Conservation (phyloP, 2,113 vertebrate genomes). For the Nanorana parkeri region DNA sequence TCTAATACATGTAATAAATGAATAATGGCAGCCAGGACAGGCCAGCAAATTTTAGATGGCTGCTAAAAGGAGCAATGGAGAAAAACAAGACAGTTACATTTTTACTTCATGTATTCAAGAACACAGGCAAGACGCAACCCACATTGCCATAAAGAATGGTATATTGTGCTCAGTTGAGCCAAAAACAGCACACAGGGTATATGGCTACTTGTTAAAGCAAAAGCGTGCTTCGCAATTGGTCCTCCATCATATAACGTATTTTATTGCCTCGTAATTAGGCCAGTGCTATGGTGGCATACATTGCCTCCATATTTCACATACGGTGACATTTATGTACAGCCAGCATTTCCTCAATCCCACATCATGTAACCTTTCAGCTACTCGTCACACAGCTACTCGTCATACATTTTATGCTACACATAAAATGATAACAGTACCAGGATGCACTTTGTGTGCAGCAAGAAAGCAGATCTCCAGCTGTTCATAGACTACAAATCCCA, state of each 20-base stretch:
- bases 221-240: not conserved
- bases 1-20: not conserved
- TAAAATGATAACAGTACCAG: not conserved
- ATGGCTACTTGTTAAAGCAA: not conserved
- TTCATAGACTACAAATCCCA: not conserved
- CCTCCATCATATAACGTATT: not conserved
- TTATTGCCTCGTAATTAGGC: conserved; percentile 12
- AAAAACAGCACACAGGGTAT: not conserved
- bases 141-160: not conserved
- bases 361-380: conserved; percentile 27
- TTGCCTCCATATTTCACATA: conserved; percentile 20
- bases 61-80: not conserved
- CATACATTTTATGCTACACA: no score
- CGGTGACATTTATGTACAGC: conserved; percentile 20
- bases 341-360: conserved; percentile 6
- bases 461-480: not conserved
- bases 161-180: not conserved
- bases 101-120: not conserved
- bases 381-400: no score
- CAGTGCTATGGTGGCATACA: not conserved
- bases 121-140: no score
- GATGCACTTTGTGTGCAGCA: not conserved
- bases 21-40: not conserved
- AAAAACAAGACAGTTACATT: not conserved
- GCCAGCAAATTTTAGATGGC: not conserved